phyloP scores from a whole-genome alignment of 1,140 invertebrate species.

The Zophobas morio region DNA sequence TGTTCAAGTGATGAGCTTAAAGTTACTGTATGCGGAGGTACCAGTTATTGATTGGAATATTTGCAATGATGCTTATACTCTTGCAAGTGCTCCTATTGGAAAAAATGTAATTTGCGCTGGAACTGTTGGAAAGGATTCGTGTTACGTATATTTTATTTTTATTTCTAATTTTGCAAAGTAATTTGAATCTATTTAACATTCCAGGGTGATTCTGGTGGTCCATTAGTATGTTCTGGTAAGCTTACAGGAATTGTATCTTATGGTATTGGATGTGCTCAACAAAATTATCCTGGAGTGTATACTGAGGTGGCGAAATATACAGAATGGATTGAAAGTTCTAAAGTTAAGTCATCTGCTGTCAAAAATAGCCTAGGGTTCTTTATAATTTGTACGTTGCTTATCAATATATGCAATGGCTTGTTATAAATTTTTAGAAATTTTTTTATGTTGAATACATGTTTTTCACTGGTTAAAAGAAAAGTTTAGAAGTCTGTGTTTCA shows the following conservation, averaged over 20 bases:
- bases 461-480: too few species aligned
- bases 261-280: conserved; percentile 91
- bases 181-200: conserved; percentile 70
- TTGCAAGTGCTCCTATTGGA: neutral
- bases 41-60: conserved; percentile 17
- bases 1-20: conserved; percentile 1
- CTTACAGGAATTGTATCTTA: conserved; percentile 91
- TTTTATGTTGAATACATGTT: too few species aligned
- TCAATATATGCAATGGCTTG: too few species aligned
- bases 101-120: conserved; percentile 27
- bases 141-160: conserved; percentile 35
- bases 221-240: conserved; percentile 84
- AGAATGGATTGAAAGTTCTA: conserved; percentile 82
- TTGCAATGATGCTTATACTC: neutral
- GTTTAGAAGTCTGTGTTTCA: too few species aligned
- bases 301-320: conserved; percentile 90
- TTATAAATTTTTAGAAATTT: too few species aligned
- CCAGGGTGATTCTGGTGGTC: conserved; percentile 91
- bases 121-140: conserved; percentile 15
- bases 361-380: too few species aligned
- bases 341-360: neutral
- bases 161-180: neutral
- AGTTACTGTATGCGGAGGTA: conserved; percentile 8
- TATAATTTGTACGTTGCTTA: too few species aligned
- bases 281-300: conserved; percentile 94